Evolutionary conservation across 2,888 invertebrate species (phyloP), one percentile per base, ranked within the genome.

Genomic region (Pristionchus arcanus): DNA sequence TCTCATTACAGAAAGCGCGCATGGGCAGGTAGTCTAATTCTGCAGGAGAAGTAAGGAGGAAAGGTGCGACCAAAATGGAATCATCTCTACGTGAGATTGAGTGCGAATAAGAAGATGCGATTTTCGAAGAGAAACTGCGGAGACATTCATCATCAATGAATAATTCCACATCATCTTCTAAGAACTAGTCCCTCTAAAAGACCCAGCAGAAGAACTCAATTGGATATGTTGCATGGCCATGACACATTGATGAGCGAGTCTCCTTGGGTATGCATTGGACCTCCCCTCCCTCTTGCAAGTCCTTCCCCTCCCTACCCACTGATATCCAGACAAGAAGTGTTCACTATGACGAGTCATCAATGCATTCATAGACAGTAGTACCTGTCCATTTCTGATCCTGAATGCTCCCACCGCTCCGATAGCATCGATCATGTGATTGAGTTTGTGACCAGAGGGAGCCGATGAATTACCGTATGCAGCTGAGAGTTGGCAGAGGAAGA

Each of bases 391-490:
- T 90, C 92, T 91, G 81, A 95, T 93, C 87, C 94, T 93, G 90
- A 95, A 95, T 7, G 94, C 91, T 13, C 94, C 95, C 55, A 95
- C 93, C 15, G 94, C 95, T 53, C 94, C 95, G 42, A 95, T 94
- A 5, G 94, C 95, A 81, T 95, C 95, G 88, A 95, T 95, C 94
- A 95, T 94, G 90, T 95, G 95, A 71, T 91, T 94, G 84, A 95
- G 91, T 84, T 92, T 92, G 68, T 94, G 93, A 28, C 95, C 95
- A 13, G 93, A 90, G 0, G 94, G 93, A n/a, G 94, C 93, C 9
- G 92, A 92, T 25, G 92, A 90, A 53, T 93, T 93, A 53, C 95
- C 95, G 90, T 95, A 95, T 0, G 95, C 92, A 5, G 95, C 95
- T 21, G 94, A 94, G 1, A 95, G 89, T 91, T 95, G 95, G 87